Conservation (phyloP, 2,888 invertebrate genomes). For the Hetaerina titia region DNA sequence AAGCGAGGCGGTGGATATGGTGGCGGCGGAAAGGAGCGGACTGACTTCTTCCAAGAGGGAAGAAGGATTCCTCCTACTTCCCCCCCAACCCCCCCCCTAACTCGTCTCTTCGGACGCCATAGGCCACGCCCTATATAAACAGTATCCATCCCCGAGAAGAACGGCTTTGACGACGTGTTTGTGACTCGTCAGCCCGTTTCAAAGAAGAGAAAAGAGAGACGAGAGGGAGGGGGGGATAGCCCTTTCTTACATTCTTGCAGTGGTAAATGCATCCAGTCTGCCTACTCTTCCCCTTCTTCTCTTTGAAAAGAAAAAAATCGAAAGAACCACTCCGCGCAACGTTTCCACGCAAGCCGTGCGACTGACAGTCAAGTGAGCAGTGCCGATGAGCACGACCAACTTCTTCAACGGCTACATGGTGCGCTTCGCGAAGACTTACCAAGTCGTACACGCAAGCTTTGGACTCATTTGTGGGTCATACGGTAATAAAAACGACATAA, state of each 20-base stretch:
- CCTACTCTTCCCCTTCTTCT: neutral
- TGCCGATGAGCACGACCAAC: neutral
- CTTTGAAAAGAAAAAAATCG: neutral
- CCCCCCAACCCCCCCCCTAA: neutral
- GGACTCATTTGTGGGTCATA: too few species aligned
- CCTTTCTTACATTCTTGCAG: neutral
- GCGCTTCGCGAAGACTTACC: neutral
- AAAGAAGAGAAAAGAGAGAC: neutral
- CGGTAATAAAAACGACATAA: too few species aligned
- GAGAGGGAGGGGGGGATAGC: neutral
- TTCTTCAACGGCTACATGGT: neutral
- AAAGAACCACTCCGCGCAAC: neutral
- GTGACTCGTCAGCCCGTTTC: conserved; percentile 23
- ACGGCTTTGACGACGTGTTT: conserved; percentile 21
- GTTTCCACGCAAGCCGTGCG: neutral
- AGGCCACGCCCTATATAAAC: conserved; percentile 35
- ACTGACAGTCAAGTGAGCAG: neutral
- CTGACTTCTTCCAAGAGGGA: neutral
- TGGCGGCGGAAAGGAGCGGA: neutral
- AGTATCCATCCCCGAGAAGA: conserved; percentile 5
- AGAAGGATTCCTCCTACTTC: neutral
- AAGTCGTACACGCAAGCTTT: neutral
- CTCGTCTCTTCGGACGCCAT: neutral
- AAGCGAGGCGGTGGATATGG: neutral
- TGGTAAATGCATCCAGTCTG: neutral